phyloP scores from a whole-genome alignment of 2,888 invertebrate genomes.

The Drosophila eohydei region DNA sequence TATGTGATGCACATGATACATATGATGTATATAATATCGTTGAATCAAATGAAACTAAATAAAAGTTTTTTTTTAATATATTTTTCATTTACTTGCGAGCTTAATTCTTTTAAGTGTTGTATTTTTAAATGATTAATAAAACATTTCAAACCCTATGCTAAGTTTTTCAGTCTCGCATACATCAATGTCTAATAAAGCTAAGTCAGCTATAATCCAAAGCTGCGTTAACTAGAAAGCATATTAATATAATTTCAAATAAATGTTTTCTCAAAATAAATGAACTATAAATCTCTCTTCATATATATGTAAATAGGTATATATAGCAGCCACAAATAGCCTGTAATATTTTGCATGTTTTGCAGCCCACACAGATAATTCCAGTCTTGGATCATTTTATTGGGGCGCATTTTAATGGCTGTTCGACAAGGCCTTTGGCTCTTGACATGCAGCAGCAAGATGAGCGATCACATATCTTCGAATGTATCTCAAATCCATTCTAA shows the following conservation, averaged over 20 bases:
- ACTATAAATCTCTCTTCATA: constrained; percentile 7
- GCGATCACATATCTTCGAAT: constrained; percentile 25
- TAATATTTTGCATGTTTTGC: constrained; percentile 17
- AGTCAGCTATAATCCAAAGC: background rate
- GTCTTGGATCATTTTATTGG: constrained; percentile 41
- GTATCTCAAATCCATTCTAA: constrained; percentile 24
- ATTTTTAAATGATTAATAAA: background rate
- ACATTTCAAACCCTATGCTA: background rate
- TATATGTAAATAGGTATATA: background rate
- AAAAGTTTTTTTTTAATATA: too few relatives aligned
- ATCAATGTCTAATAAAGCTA: constrained; percentile 13
- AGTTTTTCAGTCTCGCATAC: background rate
- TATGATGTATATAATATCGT: too few relatives aligned
- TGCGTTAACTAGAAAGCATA: background rate
- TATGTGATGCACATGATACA: too few relatives aligned
- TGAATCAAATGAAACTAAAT: too few relatives aligned
- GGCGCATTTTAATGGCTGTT: constrained; percentile 20
- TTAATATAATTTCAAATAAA: background rate
- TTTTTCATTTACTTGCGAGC: too few relatives aligned
- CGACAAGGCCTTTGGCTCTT: constrained; percentile 37
- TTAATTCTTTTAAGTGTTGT: too few relatives aligned
- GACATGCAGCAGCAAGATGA: constrained; percentile 26
- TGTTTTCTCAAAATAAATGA: constrained; percentile 11
- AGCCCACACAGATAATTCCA: constrained; percentile 36
- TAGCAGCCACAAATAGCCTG: constrained; percentile 15